These are phyloP conservation scores for Nephrotoma flavescens DNA, from an alignment of 2,888 invertebrate genomes.

Conservation along the genomic window DNA sequence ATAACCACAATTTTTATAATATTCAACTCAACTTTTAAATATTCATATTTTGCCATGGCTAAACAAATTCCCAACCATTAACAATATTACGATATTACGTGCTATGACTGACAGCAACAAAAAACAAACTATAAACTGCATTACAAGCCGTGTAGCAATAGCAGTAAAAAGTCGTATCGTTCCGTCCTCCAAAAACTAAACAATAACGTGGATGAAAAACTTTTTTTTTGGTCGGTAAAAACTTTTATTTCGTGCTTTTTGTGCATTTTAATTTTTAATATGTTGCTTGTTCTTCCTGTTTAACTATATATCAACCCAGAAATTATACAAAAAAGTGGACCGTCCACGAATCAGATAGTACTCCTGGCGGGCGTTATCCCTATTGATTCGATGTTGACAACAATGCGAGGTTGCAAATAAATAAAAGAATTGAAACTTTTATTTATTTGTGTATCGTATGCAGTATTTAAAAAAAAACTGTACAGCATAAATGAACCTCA, in stretches of 20 bases:
- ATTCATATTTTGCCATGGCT: neutral
- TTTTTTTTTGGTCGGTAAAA: neutral
- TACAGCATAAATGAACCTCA: no score
- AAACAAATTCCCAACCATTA: neutral
- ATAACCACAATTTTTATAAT: no score
- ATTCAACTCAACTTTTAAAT: neutral
- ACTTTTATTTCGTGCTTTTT: neutral
- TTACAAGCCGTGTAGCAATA: neutral
- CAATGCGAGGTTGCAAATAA: no score
- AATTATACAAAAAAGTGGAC: neutral
- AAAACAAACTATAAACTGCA: neutral
- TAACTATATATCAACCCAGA: neutral
- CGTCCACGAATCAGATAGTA: neutral
- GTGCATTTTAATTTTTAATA: neutral
- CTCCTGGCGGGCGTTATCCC: neutral
- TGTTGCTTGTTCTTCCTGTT: neutral
- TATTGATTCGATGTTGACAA: no score
- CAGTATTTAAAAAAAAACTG: no score
- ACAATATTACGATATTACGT: neutral
- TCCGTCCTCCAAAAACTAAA: neutral
- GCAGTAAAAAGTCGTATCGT: neutral
- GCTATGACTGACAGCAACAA: neutral
- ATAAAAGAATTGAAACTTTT: no score
- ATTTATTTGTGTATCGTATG: no score
- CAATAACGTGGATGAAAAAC: neutral